Evolutionary conservation across 2,888 invertebrate genomes (phyloP), one percentile per base, ranked within the genome.

Genomic region (Shargacucullia verbasci): DNA sequence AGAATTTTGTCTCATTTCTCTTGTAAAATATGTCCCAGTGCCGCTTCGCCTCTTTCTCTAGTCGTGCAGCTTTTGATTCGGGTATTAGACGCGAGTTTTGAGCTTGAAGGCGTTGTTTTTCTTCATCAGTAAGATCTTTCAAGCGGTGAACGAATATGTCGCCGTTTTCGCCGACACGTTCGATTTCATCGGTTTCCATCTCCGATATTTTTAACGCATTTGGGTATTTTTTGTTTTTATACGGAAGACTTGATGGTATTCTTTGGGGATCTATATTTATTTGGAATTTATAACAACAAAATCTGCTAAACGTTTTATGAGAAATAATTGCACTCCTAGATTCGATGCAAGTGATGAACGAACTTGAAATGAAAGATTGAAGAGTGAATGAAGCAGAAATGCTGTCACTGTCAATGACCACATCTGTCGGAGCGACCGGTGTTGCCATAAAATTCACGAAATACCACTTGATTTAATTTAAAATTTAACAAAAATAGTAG

Each of bases 1-100:
- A 99, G 88, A 99, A 99, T 76, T 97, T 96, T 0, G 97, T 97
- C 78, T 98, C 97, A 83, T 99, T 99, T 59, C 99, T 94, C 88
- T 99, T 99, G 87, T 99, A 99, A 89, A 99, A 99, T 49, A 98
- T 92, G 88, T 99, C 99, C 99, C 99, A 99, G 83, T 99, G 96
- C 62, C 97, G 97, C 80, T 96, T 96, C 0, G 98, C 97, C 78
- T 99, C 96, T 41, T 89, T 90, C 85, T 99, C 99, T 2, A 99
- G 86, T 84, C 97, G 96, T 1, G 92, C 91, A 1, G 98, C 98
- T 83, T 97, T 97, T 74, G 96, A 96, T 75, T 96, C 95, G 0
- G 97, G 88, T 44, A 94, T 85, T 9, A 91, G 25, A 12, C 92
- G 84, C 0, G 82, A 81, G 83, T 98, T 96, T 89, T 98, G 98